phyloP scores from a whole-genome alignment of 1,140 invertebrate species.

The Drosophila pallidifrons region DNA sequence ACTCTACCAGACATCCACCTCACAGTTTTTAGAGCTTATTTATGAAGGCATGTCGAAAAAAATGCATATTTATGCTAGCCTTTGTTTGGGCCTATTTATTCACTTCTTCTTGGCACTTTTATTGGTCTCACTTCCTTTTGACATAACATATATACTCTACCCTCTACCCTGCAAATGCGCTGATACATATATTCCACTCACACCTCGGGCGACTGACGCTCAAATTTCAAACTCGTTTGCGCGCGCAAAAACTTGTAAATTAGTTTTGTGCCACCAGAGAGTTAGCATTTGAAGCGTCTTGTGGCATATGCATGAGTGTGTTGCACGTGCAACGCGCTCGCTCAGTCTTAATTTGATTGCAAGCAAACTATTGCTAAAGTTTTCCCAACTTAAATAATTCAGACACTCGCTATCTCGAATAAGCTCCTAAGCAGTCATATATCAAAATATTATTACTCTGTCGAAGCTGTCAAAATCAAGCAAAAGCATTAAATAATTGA shows the following conservation, averaged over 20 bases:
- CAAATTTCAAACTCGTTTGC: slow-evolving; percentile 49
- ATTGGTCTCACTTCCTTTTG: slow-evolving; percentile 20
- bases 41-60: slow-evolving; percentile 50
- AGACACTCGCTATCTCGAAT: not conserved
- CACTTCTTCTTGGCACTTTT: slow-evolving; percentile 40
- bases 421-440: slow-evolving; percentile 8
- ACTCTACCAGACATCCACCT: not conserved
- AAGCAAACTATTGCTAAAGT: slow-evolving; percentile 16
- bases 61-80: slow-evolving; percentile 53
- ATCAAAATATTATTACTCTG: slow-evolving; percentile 18
- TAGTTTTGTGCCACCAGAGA: slow-evolving; percentile 52
- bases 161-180: not conserved
- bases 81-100: slow-evolving; percentile 43
- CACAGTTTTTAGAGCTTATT: slow-evolving; percentile 19
- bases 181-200: slow-evolving; percentile 37
- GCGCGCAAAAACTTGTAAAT: slow-evolving; percentile 50
- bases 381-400: slow-evolving; percentile 14
- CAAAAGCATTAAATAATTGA: slow-evolving; percentile 23
- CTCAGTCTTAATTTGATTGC: slow-evolving; percentile 38
- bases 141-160: slow-evolving; percentile 1
- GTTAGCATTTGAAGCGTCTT: slow-evolving; percentile 13
- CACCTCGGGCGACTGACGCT: slow-evolving; percentile 19
- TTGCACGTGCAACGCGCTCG: slow-evolving; percentile 13
- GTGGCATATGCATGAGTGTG: slow-evolving; percentile 31
- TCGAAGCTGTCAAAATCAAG: slow-evolving; percentile 25